A percentile compares a stretch with the other conserved stretches of the same genome.
phyloP scores from a whole-genome alignment of 2,113 vertebrate genomes.

The Himantopus leucocephalus region DNA sequence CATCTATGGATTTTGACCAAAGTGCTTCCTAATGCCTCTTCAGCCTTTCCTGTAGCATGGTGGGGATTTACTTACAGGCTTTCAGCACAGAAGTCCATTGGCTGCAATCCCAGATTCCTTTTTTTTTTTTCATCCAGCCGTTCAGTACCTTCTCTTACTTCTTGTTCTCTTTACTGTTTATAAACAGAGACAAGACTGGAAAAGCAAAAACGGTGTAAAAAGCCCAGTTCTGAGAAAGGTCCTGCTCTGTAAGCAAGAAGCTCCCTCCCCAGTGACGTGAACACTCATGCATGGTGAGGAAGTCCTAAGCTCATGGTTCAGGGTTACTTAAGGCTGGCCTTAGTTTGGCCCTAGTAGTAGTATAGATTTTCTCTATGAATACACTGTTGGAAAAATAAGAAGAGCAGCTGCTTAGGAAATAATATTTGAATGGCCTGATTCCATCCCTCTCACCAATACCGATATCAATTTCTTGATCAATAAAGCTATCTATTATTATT shows the following conservation, averaged over 20 bases:
- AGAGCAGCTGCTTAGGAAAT: background rate
- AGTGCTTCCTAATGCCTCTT: background rate
- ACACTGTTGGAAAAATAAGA: background rate
- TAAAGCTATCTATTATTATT: background rate
- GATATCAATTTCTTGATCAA: background rate
- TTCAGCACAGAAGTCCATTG: background rate
- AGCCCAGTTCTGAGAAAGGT: background rate
- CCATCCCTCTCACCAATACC: background rate
- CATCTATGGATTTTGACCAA: background rate
- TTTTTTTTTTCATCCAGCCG: background rate
- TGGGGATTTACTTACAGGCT: background rate
- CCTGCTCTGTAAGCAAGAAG: background rate
- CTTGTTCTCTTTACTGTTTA: background rate
- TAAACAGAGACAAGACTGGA: background rate
- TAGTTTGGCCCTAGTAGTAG: background rate
- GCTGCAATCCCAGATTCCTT: background rate
- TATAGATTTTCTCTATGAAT: background rate
- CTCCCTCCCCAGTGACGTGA: background rate
- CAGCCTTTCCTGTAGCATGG: background rate
- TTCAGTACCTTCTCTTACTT: background rate
- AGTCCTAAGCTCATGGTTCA: background rate
- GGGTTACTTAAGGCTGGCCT: background rate
- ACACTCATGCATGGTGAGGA: background rate
- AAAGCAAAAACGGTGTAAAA: background rate
- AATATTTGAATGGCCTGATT: background rate